phyloP scores from a whole-genome alignment of 2,888 invertebrate genomes.

The Drosophila kokeensis region DNA sequence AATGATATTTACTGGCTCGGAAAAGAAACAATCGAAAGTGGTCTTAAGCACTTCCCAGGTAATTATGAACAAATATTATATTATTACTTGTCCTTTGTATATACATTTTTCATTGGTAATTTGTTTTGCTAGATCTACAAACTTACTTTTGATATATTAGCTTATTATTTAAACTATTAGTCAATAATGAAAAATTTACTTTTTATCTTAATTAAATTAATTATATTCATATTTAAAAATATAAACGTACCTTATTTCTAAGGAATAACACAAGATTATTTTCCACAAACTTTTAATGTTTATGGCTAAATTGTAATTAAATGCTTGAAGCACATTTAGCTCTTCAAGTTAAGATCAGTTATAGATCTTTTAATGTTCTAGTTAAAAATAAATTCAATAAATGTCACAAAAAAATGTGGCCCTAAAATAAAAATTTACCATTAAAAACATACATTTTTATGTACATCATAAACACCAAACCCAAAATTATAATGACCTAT shows the following conservation, averaged over 20 bases:
- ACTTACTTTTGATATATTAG: neutral
- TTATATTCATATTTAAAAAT: neutral
- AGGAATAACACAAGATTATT: neutral
- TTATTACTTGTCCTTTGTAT: neutral
- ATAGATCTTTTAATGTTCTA: no score
- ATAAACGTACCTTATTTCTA: neutral
- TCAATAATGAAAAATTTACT: neutral
- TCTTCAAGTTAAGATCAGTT: no score
- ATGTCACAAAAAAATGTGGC: no score
- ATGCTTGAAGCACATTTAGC: no score
- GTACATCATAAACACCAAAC: neutral
- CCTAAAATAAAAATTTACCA: no score
- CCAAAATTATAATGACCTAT: no score
- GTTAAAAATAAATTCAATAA: no score
- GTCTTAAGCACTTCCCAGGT: slow-evolving; percentile 97
- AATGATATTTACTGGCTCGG: slow-evolving; percentile 96
- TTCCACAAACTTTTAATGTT: no score
- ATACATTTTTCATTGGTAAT: no score
- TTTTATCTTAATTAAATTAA: neutral
- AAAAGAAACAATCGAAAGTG: slow-evolving; percentile 96
- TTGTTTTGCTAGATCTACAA: neutral
- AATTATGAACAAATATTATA: slow-evolving; percentile 46
- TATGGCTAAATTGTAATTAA: no score
- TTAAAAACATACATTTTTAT: neutral
- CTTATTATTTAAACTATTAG: neutral